Evolutionary conservation across 2,797 vertebrate genomes (phyloP).

Genomic region (Chaetophractus vellerosus): DNA sequence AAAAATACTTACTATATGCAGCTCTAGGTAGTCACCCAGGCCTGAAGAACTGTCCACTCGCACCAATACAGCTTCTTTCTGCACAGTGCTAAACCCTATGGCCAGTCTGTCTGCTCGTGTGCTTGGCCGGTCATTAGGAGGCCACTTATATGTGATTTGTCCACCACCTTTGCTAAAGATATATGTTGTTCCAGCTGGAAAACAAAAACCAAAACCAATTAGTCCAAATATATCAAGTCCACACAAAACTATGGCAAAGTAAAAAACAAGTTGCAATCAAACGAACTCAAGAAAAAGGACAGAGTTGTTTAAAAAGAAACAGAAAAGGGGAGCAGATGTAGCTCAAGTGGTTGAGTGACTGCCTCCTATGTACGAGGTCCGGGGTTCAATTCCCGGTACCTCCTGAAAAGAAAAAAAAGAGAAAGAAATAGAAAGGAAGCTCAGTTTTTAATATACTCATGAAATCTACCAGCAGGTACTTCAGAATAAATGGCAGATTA

Average conservation of each 20-base stretch:
- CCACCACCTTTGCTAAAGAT: constrained; percentile 99
- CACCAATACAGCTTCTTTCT: constrained; percentile 97
- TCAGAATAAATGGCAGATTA: constrained; percentile 58
- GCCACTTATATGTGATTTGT: constrained; percentile 99
- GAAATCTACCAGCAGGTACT: constrained; percentile 70
- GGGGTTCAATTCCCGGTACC: too few species aligned
- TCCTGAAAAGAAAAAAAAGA: too few species aligned
- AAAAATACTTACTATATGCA: constrained; percentile 97
- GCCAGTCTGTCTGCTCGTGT: constrained; percentile 98
- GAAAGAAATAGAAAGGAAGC: not conserved
- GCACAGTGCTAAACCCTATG: constrained; percentile 98
- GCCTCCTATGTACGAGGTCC: too few species aligned
- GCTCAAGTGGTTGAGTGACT: too few species aligned
- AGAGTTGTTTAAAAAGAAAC: not conserved
- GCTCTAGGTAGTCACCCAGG: constrained; percentile 98
- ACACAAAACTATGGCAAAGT: not conserved
- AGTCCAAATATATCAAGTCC: constrained; percentile 18
- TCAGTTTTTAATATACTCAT: constrained; percentile 63
- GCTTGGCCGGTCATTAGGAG: constrained; percentile 98
- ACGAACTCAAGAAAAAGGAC: not conserved
- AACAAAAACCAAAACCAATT: constrained; percentile 80
- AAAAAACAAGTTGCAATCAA: constrained; percentile 57
- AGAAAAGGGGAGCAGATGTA: not conserved
- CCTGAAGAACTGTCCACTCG: constrained; percentile 98
- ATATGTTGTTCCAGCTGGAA: constrained; percentile 97